phyloP scores from a whole-genome alignment of 2,113 vertebrate genomes.

The Myotis davidii region DNA sequence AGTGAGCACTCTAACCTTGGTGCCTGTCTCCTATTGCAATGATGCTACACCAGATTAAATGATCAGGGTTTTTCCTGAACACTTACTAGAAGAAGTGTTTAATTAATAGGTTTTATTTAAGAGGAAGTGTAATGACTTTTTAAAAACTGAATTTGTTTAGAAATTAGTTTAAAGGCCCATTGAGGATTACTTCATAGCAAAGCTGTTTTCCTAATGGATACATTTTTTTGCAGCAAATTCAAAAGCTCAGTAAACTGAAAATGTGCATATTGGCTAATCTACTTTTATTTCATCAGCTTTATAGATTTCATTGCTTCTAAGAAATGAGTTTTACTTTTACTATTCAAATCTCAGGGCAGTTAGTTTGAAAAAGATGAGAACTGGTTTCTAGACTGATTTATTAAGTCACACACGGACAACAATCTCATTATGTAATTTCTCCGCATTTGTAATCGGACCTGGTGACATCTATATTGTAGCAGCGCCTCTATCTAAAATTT shows the following conservation, averaged over 20 bases:
- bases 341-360: neutral
- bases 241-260: conserved; percentile 42
- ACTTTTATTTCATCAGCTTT: conserved; percentile 63
- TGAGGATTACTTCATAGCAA: conserved; percentile 44
- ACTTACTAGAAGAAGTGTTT: neutral
- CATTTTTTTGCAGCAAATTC: conserved; percentile 55
- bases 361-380: neutral
- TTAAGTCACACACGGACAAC: neutral
- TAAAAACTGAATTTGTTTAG: conserved; percentile 14
- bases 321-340: conserved; percentile 36
- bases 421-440: neutral
- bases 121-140: conserved; percentile 49
- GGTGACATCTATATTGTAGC: neutral
- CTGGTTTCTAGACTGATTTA: neutral
- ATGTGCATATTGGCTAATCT: conserved; percentile 51
- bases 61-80: neutral
- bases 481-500: neutral
- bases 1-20: neutral
- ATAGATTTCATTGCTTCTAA: conserved; percentile 59
- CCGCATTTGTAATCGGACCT: neutral
- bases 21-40: neutral
- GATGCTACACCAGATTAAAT: neutral
- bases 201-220: neutral
- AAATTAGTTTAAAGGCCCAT: conserved; percentile 43
- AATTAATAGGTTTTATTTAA: conserved; percentile 32